Percentiles rank a stretch among this genome's conserved stretches.
These are phyloP conservation scores for Syrphus vitripennis DNA, from an alignment of 2,888 invertebrate genomes.

Conservation along the genomic window DNA sequence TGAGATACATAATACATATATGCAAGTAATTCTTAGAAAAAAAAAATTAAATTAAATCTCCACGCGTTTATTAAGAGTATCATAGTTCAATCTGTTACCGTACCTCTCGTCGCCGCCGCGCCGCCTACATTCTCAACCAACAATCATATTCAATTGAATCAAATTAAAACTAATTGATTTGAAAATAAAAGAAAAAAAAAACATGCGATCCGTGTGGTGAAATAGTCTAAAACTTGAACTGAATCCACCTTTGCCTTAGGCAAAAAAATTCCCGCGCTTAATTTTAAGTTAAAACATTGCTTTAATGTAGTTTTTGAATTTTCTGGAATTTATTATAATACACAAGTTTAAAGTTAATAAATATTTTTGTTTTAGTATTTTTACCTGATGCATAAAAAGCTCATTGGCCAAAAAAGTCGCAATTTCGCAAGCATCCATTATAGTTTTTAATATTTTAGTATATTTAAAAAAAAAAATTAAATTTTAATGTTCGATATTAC, in stretches of 20 bases:
- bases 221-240: background rate
- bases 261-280: background rate
- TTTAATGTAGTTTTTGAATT: too few species aligned
- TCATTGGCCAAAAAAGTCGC: slow-evolving; percentile 92
- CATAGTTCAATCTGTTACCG: background rate
- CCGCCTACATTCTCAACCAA: slow-evolving; percentile 59
- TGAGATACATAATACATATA: background rate
- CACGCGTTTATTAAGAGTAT: background rate
- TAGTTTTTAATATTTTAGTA: slow-evolving; percentile 15
- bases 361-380: background rate
- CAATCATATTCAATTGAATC: slow-evolving; percentile 67
- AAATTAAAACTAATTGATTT: slow-evolving; percentile 68
- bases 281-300: background rate
- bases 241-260: background rate
- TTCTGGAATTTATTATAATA: too few species aligned
- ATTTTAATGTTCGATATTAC: slow-evolving; percentile 6
- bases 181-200: slow-evolving; percentile 45
- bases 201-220: background rate
- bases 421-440: slow-evolving; percentile 91
- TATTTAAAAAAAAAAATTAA: background rate
- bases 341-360: background rate
- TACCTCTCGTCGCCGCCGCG: background rate
- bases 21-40: slow-evolving; percentile 23
- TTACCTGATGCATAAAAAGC: slow-evolving; percentile 92
- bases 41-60: slow-evolving; percentile 30